Conservation (phyloP, 1,140 invertebrate genomes). For the Colletes gigas region DNA sequence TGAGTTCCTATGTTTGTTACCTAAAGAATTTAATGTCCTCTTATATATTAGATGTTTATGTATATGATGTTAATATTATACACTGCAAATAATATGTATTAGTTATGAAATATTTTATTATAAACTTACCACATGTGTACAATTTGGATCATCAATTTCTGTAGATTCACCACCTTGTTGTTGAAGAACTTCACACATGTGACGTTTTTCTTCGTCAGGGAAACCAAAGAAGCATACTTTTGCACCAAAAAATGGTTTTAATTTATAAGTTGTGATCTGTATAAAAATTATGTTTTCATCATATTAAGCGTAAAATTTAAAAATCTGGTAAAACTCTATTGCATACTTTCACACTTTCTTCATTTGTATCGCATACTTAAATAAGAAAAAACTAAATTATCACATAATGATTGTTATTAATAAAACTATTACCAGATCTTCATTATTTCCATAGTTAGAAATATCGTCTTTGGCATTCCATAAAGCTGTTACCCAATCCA, state of each 20-base stretch:
- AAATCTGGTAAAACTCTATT: background rate
- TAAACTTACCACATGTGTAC: constrained; percentile 94
- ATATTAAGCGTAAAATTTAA: background rate
- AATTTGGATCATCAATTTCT: constrained; percentile 88
- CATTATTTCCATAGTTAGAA: constrained; percentile 83
- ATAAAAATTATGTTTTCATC: constrained; percentile 28
- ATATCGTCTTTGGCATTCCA: constrained; percentile 90
- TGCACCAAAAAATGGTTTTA: constrained; percentile 94
- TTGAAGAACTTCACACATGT: constrained; percentile 94
- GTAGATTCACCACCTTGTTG: constrained; percentile 91
- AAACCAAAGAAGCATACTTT: constrained; percentile 95
- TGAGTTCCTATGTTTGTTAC: constrained; percentile 69
- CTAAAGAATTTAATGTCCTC: constrained; percentile 59
- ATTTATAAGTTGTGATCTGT: constrained; percentile 82
- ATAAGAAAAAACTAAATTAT: constrained; percentile 16
- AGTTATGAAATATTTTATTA: constrained; percentile 22
- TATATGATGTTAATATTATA: constrained; percentile 4
- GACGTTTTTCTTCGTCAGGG: constrained; percentile 91
- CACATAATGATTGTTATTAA: constrained; percentile 3
- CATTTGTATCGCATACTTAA: background rate
- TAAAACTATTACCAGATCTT: constrained; percentile 83
- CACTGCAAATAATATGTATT: constrained; percentile 23
- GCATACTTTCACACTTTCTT: background rate
- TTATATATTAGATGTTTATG: constrained; percentile 19
- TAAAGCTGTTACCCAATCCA: constrained; percentile 92